phyloP scores from a whole-genome alignment of 2,888 invertebrate species.

The Laspeyria flexula region DNA sequence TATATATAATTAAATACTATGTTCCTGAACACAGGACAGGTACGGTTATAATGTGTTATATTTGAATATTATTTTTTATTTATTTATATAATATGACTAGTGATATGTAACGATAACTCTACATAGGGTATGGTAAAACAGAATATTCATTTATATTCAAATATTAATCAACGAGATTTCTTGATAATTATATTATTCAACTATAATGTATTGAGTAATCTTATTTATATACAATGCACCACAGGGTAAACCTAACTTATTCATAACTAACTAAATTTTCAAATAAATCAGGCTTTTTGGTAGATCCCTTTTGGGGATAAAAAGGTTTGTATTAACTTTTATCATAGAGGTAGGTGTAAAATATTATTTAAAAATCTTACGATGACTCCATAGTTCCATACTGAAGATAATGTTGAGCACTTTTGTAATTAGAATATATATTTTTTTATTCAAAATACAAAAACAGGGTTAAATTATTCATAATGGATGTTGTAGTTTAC shows the following conservation, averaged over 20 bases:
- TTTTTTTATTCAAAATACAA: too few species aligned
- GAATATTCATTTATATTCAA: slow-evolving; percentile 41
- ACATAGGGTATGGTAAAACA: slow-evolving; percentile 75
- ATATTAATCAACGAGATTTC: slow-evolving; percentile 41
- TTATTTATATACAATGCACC: slow-evolving; percentile 69
- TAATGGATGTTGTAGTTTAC: too few species aligned
- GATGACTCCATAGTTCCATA: neutral
- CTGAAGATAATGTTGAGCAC: neutral
- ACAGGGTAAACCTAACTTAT: slow-evolving; percentile 58
- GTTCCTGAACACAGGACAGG: slow-evolving; percentile 84
- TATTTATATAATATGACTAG: slow-evolving; percentile 75
- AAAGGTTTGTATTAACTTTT: slow-evolving; percentile 60
- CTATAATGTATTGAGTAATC: slow-evolving; percentile 43
- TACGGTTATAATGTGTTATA: slow-evolving; percentile 72
- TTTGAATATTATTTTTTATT: slow-evolving; percentile 63
- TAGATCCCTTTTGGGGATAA: slow-evolving; percentile 64
- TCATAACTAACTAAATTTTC: slow-evolving; percentile 52
- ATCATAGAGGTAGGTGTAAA: slow-evolving; percentile 75
- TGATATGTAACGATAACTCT: slow-evolving; percentile 84
- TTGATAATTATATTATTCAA: slow-evolving; percentile 39
- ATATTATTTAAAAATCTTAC: slow-evolving; percentile 52
- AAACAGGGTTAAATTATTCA: too few species aligned
- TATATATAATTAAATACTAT: slow-evolving; percentile 62
- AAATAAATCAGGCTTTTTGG: slow-evolving; percentile 79
- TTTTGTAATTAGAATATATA: neutral